Evolutionary conservation across 2,888 invertebrate genomes (phyloP), one percentile per base, ranked within the genome.

Genomic region (Terebella lapidaria): DNA sequence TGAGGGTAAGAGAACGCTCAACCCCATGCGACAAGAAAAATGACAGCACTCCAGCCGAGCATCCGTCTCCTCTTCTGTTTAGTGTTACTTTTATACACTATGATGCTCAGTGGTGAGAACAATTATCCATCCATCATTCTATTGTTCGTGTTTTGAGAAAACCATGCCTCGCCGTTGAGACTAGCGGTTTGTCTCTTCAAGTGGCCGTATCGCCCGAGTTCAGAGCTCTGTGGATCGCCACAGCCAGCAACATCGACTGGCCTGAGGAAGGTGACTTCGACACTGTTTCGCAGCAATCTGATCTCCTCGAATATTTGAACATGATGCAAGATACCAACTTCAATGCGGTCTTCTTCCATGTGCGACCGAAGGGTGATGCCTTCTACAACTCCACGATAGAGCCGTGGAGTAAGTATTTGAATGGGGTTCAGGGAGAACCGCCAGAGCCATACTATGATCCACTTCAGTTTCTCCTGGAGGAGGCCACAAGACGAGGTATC

Each of bases 351-450:
- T 10, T 49, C 24, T 49, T 49, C 49, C 49, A 49, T 10, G 35
- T 35, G 15, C 61, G 77, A 2, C 69, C 74, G 0, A 70, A 67
- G 3, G 74, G 73, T 3, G 76, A 77, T 49, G 75, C 77, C 3
- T 53, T 76, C 18, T 77, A 77, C 63, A 64, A 68, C 49, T 74
- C 74, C 3, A 60, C 61, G 1, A 47, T 74, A 10, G 77, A 77
- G 54, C 76, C 77, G 0, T 77, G 77, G 77, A 75, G 75, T 59
- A 57, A 62, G 51, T 76, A 73, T 55, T 63, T 77, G 25, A 75
- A 75, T 18, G 75, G 74, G 15, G 61, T 56, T 2, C 76, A 77
- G 57, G 76, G 76, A 4, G 60, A 27, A 27, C 64, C 71, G 10
- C 76, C 77, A 0, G 58, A 22, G 28, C 74, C 75, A 1, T 68